Evolutionary conservation across 2,797 vertebrate genomes (phyloP).

Genomic region (Poeciliopsis turneri): DNA sequence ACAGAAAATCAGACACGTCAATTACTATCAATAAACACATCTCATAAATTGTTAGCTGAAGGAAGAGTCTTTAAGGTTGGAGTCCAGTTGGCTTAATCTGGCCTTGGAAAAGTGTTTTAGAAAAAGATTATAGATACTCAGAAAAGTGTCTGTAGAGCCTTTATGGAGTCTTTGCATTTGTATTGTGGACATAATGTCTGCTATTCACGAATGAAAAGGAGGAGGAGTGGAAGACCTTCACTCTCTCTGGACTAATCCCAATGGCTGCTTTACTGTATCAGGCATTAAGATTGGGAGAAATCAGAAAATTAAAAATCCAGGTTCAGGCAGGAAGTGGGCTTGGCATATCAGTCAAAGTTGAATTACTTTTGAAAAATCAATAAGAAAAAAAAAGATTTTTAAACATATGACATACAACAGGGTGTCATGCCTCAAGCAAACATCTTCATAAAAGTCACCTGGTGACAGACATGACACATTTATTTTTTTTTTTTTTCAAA

Average conservation of each 20-base stretch:
- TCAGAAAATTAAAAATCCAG: neutral
- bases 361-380: neutral
- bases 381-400: neutral
- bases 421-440: neutral
- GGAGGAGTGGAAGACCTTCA: neutral
- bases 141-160: neutral
- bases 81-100: neutral
- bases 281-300: neutral
- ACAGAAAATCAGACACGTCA: neutral
- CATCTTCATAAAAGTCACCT: neutral
- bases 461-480: neutral
- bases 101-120: neutral
- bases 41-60: neutral
- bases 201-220: neutral
- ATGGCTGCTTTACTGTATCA: neutral
- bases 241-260: neutral
- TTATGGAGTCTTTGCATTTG: neutral
- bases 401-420: neutral
- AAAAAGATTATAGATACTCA: neutral
- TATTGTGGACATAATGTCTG: neutral
- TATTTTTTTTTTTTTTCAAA: neutral
- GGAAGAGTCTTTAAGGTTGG: neutral
- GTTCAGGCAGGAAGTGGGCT: neutral
- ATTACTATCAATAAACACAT: neutral
- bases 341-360: neutral